A percentile compares a stretch with the other conserved stretches of the same genome.
Evolutionary conservation across 2,888 invertebrate genomes (phyloP).

Genomic region (Plebejus anna): DNA sequence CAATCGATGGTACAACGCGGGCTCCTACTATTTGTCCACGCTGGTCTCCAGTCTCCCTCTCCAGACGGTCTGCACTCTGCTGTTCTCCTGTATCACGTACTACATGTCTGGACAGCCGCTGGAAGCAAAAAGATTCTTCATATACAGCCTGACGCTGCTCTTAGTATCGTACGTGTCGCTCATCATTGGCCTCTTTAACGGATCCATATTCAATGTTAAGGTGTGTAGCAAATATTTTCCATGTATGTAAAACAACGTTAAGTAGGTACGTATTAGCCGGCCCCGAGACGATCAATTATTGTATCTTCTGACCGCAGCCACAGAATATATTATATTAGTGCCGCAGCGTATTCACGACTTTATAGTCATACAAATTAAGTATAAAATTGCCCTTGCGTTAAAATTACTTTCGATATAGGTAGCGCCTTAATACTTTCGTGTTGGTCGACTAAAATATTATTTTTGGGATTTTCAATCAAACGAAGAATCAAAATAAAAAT

Average conservation of each 20-base stretch:
- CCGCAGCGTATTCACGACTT: too few relatives aligned
- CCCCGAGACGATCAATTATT: too few relatives aligned
- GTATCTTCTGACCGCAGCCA: too few relatives aligned
- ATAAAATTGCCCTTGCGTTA: too few relatives aligned
- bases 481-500: too few relatives aligned
- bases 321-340: too few relatives aligned
- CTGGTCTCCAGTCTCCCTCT: conserved; percentile 90
- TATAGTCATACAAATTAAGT: too few relatives aligned
- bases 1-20: conserved; percentile 93
- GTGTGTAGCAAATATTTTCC: conserved; percentile 56
- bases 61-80: conserved; percentile 86
- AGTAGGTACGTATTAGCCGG: too few relatives aligned
- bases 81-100: conserved; percentile 89
- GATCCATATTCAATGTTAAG: conserved; percentile 88
- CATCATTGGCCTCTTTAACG: conserved; percentile 91
- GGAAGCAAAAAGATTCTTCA: conserved; percentile 85
- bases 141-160: conserved; percentile 86
- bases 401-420: too few relatives aligned
- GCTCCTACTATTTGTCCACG: conserved; percentile 89
- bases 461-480: too few relatives aligned
- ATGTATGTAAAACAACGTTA: not conserved
- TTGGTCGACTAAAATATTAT: too few relatives aligned
- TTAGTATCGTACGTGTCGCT: conserved; percentile 92
- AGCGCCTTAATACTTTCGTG: too few relatives aligned
- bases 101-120: conserved; percentile 91